Evolutionary conservation across 1,140 invertebrate genomes (phyloP), one percentile per base, ranked within the genome.

Genomic region (Drosophila eugracilis): DNA sequence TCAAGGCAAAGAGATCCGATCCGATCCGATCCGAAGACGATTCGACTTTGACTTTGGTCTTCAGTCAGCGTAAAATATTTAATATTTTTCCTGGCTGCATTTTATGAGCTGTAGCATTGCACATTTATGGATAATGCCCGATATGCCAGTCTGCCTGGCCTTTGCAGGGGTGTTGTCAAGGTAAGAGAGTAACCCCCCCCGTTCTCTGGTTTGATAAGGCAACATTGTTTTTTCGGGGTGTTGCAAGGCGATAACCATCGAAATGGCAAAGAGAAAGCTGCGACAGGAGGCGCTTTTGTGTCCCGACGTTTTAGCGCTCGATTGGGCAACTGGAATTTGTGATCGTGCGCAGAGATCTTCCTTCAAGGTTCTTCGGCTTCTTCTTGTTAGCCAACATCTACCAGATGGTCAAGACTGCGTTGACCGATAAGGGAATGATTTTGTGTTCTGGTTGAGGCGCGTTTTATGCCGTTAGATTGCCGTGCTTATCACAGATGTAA

Each of bases 21-120:
- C 34, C 63, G 17, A 65, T 42, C 37, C 41, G 17, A 57, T 52
- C 26, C 41, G 34, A 49, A 57, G 53, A 32, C 63, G 50, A 71
- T 71, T n/a, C 47, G 26, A 52, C 48, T 54, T 22, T 44, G 34
- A 28, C 15, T 30, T 36, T 22, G 26, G 37, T 54, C 30, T 30
- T 75, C 54, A 53, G 75, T 48, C 50, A 69, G 72, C 81, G 67
- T 65, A 86, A 75, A 85, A 85, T 85, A 74, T 85, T 85, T 78
- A 71, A 48, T 83, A 81, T 80, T 84, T 72, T 50, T 67, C 34
- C 44, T 48, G 54, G 44, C 49, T 60, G 57, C 59, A 80, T 81
- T 85, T 85, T 85, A 85, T 85, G 80, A 85, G 81, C 80, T 85
- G 81, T 69, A 86, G 81, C 81, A 85, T 80, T 85, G 80, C 81